These are phyloP conservation scores for Phengaris alcon DNA, from an alignment of 2,888 invertebrate species.

Conservation along the genomic window DNA sequence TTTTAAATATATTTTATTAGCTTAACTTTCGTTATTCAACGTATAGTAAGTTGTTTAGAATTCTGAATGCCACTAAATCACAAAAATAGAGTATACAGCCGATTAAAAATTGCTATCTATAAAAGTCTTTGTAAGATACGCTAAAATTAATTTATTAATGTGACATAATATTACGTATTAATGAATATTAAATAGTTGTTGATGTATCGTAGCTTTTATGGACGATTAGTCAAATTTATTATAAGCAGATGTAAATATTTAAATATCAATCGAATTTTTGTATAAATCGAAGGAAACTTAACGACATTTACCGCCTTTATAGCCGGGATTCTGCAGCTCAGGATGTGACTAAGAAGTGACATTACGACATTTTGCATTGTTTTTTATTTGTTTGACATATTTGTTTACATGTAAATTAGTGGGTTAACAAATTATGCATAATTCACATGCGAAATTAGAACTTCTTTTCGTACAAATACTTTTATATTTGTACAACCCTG, in stretches of 20 bases:
- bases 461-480: not conserved
- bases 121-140: not conserved
- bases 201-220: conserved; percentile 14
- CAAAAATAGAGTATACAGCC: not conserved
- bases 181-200: conserved; percentile 4
- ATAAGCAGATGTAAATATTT: conserved; percentile 18
- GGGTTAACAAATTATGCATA: no score
- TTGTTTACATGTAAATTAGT: no score
- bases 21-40: no score
- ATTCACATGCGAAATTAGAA: no score
- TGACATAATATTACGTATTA: conserved; percentile 12
- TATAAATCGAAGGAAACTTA: not conserved
- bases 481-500: no score
- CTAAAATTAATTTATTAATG: conserved; percentile 6
- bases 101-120: not conserved
- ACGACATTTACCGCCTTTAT: not conserved
- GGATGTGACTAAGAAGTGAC: conserved; percentile 28
- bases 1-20: no score
- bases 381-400: no score
- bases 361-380: no score
- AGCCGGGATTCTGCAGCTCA: not conserved
- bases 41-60: no score
- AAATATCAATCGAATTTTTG: conserved; percentile 25
- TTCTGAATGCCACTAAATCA: no score
- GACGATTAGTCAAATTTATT: conserved; percentile 12